Percentiles rank a stretch among this genome's conserved stretches.
These are phyloP conservation scores for Cistogaster globosa DNA, from an alignment of 2,888 invertebrate genomes.

Conservation along the genomic window DNA sequence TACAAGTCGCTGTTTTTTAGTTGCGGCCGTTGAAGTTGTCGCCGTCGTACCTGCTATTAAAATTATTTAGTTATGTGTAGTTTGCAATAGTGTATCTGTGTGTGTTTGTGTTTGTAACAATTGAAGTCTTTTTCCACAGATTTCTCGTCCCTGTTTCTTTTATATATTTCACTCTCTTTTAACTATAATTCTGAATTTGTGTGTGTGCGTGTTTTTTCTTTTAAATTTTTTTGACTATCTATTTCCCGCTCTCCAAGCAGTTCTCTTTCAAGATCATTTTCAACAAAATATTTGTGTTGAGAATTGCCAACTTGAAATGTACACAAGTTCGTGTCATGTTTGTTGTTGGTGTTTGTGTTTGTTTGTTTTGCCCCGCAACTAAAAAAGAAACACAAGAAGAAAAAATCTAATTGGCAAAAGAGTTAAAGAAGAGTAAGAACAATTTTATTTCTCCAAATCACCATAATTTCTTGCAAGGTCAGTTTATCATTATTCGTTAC, in stretches of 20 bases:
- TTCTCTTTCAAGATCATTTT: constrained; percentile 57
- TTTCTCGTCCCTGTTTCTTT: constrained; percentile 48
- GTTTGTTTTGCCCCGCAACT: constrained; percentile 35
- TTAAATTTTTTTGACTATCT: background rate
- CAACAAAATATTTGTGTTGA: constrained; percentile 52
- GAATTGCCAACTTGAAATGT: constrained; percentile 53
- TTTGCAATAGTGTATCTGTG: background rate
- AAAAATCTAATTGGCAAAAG: constrained; percentile 66
- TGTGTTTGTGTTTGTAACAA: constrained; percentile 29
- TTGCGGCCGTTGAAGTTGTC: constrained; percentile 17
- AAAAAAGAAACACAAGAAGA: constrained; percentile 25
- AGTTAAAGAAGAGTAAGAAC: constrained; percentile 44
- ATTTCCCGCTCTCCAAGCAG: constrained; percentile 18
- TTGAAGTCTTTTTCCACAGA: constrained; percentile 61
- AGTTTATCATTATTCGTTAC: constrained; percentile 52
- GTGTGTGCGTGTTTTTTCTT: background rate
- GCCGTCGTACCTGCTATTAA: constrained; percentile 66
- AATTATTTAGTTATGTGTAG: constrained; percentile 48
- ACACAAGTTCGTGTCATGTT: constrained; percentile 2
- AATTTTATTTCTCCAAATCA: constrained; percentile 64
- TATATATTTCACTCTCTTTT: constrained; percentile 49
- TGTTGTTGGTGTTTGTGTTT: constrained; percentile 2
- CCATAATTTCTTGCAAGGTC: constrained; percentile 67
- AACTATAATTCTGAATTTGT: constrained; percentile 26
- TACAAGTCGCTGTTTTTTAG: constrained; percentile 31